Percentiles rank a stretch among this genome's conserved stretches.
Evolutionary conservation across 2,113 vertebrate genomes (phyloP).

Genomic region (Scartelaos histophorus): DNA sequence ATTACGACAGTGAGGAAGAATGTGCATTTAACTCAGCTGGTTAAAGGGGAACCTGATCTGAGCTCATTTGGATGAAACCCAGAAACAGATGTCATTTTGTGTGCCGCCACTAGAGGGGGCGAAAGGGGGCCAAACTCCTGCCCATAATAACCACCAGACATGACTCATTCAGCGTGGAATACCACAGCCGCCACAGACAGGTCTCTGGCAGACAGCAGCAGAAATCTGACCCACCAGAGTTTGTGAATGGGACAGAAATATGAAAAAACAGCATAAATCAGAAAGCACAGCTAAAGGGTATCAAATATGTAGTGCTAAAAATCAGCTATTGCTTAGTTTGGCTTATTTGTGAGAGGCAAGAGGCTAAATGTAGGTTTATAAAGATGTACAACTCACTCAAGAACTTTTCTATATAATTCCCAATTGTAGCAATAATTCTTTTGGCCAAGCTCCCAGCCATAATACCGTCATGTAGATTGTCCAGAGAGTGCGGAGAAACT

Average conservation of each 20-base stretch:
- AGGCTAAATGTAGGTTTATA: constrained; percentile 42
- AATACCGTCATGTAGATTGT: constrained; percentile 53
- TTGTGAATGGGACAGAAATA: constrained; percentile 75
- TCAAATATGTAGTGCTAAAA: constrained; percentile 63
- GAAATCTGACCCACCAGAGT: constrained; percentile 68
- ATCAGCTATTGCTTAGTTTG: constrained; percentile 61
- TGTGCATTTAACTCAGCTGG: constrained; percentile 43
- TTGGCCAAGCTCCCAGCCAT: constrained; percentile 49
- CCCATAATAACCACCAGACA: constrained; percentile 77
- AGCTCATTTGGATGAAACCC: constrained; percentile 36
- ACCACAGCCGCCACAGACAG: constrained; percentile 76
- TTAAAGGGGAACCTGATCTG: constrained; percentile 46
- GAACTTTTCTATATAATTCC: constrained; percentile 29
- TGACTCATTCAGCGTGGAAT: constrained; percentile 77
- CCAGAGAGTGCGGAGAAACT: constrained; percentile 62
- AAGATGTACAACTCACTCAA: constrained; percentile 15
- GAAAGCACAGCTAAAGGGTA: constrained; percentile 51
- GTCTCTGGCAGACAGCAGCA: constrained; percentile 72
- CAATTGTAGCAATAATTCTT: constrained; percentile 35
- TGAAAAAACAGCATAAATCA: constrained; percentile 65
- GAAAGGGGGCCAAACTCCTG: constrained; percentile 49
- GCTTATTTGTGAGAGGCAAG: constrained; percentile 54
- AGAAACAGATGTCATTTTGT: constrained; percentile 63
- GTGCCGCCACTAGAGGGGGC: constrained; percentile 68
- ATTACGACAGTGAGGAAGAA: constrained; percentile 41